Conservation (phyloP, 2,113 vertebrate species). For the Trachemys scripta region DNA sequence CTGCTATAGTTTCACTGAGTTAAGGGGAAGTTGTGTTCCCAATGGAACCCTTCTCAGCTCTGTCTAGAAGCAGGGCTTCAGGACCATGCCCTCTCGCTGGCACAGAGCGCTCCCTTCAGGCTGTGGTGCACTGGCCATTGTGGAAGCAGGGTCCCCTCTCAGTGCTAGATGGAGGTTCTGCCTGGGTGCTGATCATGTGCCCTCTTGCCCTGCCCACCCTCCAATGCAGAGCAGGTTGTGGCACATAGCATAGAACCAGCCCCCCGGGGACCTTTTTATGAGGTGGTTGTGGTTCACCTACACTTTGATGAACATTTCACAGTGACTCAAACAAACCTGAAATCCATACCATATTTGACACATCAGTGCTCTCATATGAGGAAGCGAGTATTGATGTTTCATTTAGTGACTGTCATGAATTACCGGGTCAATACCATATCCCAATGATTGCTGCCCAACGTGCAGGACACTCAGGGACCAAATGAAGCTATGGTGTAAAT, state of each 20-base stretch:
- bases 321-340: neutral
- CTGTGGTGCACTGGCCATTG: neutral
- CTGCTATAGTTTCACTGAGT: too few species aligned
- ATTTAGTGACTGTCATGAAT: neutral
- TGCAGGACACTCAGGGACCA: neutral
- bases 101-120: too few species aligned
- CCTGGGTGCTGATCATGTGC: neutral
- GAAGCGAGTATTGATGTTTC: constrained; percentile 10
- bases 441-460: neutral
- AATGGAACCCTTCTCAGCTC: too few species aligned
- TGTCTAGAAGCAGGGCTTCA: too few species aligned
- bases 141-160: neutral
- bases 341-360: constrained; percentile 7
- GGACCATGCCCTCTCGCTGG: too few species aligned
- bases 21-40: too few species aligned
- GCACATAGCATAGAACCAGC: neutral
- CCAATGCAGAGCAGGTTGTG: neutral
- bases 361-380: neutral
- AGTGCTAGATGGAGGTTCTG: neutral
- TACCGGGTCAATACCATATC: neutral
- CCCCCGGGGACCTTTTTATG: neutral
- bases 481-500: neutral
- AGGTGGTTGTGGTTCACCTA: neutral
- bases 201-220: too few species aligned
- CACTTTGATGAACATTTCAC: neutral